Conservation (phyloP, 2,113 vertebrate genomes). For the Cheirogaleus medius region DNA sequence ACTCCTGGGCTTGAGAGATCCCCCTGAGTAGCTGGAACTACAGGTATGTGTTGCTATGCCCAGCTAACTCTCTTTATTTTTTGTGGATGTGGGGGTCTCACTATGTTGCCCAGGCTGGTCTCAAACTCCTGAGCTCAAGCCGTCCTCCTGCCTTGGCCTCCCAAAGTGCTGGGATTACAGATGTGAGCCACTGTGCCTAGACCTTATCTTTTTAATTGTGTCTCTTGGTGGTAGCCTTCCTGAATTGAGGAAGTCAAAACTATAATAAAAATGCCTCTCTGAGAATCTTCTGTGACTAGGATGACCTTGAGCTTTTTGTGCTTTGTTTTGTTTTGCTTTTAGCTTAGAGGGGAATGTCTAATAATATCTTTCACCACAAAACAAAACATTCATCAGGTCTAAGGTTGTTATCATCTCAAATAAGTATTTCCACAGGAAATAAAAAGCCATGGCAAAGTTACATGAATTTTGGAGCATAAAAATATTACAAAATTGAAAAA, state of each 20-base stretch:
- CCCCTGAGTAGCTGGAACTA: too few species aligned
- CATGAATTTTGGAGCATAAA: conserved; percentile 9
- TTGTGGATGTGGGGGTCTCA: too few species aligned
- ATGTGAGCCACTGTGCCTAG: too few species aligned
- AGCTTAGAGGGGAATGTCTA: conserved; percentile 47
- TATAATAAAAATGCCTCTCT: conserved; percentile 37
- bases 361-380: conserved; percentile 11
- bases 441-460: not conserved
- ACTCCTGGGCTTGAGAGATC: too few species aligned
- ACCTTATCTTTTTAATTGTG: not conserved
- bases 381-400: conserved; percentile 52
- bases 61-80: too few species aligned
- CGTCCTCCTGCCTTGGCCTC: too few species aligned
- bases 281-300: conserved; percentile 1
- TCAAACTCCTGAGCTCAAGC: too few species aligned
- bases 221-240: conserved; percentile 55
- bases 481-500: conserved; percentile 3
- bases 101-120: too few species aligned
- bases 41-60: too few species aligned
- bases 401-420: not conserved
- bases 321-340: not conserved
- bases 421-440: conserved; percentile 42
- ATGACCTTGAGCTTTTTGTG: conserved; percentile 33
- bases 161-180: too few species aligned
- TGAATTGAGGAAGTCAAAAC: conserved; percentile 31